Evolutionary conservation across 2,888 invertebrate species (phyloP).

Genomic region (Baccha elongata): DNA sequence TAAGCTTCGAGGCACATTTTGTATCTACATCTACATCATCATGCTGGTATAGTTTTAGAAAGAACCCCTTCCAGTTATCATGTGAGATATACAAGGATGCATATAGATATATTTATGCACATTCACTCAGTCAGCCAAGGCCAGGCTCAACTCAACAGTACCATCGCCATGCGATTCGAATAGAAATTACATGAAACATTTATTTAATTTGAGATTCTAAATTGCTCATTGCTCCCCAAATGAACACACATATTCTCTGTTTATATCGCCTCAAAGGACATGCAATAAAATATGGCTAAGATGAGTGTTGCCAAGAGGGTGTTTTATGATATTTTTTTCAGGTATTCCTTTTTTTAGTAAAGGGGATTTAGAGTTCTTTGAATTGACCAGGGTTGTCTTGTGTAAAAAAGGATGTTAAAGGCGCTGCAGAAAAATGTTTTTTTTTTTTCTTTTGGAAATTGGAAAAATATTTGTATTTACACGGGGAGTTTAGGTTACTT

Average conservation of each 20-base stretch:
- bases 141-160: conserved; percentile 33
- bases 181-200: conserved; percentile 73
- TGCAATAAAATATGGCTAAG: conserved; percentile 37
- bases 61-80: conserved; percentile 29
- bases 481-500: too few relatives aligned
- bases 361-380: not conserved
- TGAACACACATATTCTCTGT: conserved; percentile 49
- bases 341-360: not conserved
- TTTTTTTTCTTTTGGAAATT: too few relatives aligned
- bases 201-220: conserved; percentile 72
- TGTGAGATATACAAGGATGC: not conserved
- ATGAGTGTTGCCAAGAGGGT: conserved; percentile 35
- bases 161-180: conserved; percentile 29
- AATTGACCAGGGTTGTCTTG: not conserved
- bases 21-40: conserved; percentile 19
- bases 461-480: too few relatives aligned
- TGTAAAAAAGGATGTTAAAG: not conserved
- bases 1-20: conserved; percentile 32
- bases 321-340: conserved; percentile 4
- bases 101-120: conserved; percentile 22
- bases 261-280: conserved; percentile 51
- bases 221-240: conserved; percentile 69
- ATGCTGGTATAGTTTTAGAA: conserved; percentile 39
- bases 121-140: conserved; percentile 8
- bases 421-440: too few relatives aligned